Evolutionary conservation across 2,797 vertebrate species (phyloP).

Genomic region (Lacerta bilineata): DNA sequence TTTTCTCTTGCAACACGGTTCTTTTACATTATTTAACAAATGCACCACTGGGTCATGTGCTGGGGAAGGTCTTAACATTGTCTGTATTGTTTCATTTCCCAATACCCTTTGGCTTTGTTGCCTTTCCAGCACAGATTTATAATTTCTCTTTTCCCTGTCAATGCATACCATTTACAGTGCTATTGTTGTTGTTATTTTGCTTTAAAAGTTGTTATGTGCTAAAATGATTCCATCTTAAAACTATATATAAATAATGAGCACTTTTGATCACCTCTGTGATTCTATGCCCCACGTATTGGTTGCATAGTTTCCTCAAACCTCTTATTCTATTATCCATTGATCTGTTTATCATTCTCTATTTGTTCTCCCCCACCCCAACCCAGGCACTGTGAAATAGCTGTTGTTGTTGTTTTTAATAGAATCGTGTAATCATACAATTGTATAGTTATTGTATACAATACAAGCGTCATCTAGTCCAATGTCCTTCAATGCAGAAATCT

Average conservation of each 20-base stretch:
- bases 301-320: not conserved
- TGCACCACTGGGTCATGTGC: not conserved
- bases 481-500: too few species aligned
- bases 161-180: not conserved
- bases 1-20: not conserved
- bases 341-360: not conserved
- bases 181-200: too few species aligned
- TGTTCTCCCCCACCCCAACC: not conserved
- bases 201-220: not conserved
- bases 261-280: not conserved
- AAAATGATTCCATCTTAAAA: not conserved
- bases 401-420: too few species aligned
- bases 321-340: not conserved
- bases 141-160: not conserved
- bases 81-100: not conserved
- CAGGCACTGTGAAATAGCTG: not conserved
- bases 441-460: too few species aligned
- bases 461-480: too few species aligned
- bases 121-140: not conserved
- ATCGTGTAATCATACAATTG: too few species aligned
- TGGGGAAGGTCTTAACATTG: not conserved
- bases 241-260: not conserved
- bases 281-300: not conserved
- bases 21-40: slow-evolving; percentile 17
- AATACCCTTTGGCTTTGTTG: not conserved